phyloP scores from a whole-genome alignment of 2,888 invertebrate genomes.

The Venusia cambrica region DNA sequence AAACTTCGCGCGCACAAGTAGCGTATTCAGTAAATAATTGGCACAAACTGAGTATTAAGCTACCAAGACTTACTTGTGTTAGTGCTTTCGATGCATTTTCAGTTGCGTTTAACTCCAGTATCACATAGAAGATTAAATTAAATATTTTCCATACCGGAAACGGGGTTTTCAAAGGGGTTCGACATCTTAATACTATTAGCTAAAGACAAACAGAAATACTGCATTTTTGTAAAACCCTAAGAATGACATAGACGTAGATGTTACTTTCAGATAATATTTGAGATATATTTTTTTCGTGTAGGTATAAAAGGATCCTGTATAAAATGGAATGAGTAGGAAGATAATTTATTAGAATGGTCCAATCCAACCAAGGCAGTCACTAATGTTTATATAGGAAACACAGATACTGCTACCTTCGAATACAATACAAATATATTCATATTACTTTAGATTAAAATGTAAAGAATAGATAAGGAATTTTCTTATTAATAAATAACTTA shows the following conservation, averaged over 20 bases:
- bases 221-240: no score
- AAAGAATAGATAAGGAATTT: constrained; percentile 14
- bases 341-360: constrained; percentile 11
- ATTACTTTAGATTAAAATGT: constrained; percentile 16
- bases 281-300: no score
- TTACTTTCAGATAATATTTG: no score
- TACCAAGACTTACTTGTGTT: constrained; percentile 37
- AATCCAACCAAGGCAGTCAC: constrained; percentile 4
- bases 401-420: constrained; percentile 9
- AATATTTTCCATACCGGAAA: no score
- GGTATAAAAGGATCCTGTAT: no score
- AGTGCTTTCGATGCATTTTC: constrained; percentile 4
- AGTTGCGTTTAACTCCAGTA: no score
- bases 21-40: constrained; percentile 45
- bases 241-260: no score
- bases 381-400: constrained; percentile 4
- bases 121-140: no score
- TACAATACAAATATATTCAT: constrained; percentile 5
- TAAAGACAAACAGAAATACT: no score
- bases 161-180: constrained; percentile 1
- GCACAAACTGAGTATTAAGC: constrained; percentile 66
- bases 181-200: no score
- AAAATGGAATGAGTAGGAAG: constrained; percentile 2
- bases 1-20: constrained; percentile 39
- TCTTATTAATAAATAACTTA: constrained; percentile 15